A percentile compares a stretch with the other conserved stretches of the same genome.
Conservation (phyloP, 2,888 invertebrate species). For the Lycophotia porphyrea region DNA sequence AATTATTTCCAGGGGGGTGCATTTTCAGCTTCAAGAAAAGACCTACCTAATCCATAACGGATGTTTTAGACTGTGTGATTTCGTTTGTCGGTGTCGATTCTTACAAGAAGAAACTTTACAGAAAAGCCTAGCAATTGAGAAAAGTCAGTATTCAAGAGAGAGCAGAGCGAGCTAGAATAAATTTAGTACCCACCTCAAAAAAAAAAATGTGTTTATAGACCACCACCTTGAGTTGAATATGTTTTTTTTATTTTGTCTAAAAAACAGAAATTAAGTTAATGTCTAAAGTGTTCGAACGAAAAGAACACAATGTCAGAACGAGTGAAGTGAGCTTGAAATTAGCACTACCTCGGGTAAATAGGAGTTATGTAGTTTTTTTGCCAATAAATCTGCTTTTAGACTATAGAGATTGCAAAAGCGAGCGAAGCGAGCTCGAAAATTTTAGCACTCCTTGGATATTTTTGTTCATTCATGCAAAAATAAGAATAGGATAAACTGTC, state of each 20-base stretch:
- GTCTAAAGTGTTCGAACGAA: not conserved
- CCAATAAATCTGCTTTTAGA: too few species aligned
- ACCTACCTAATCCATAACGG: not conserved
- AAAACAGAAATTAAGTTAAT: not conserved
- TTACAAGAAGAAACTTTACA: not conserved
- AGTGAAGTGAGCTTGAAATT: too few species aligned
- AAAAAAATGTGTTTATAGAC: too few species aligned
- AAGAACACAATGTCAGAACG: not conserved
- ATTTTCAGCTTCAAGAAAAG: not conserved
- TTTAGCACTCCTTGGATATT: too few species aligned
- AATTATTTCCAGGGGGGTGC: not conserved
- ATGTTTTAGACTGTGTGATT: too few species aligned
- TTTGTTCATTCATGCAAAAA: not conserved
- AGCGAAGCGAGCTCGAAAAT: too few species aligned
- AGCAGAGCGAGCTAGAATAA: not conserved
- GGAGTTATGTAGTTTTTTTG: too few species aligned
- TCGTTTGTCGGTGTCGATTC: not conserved
- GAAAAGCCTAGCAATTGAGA: not conserved
- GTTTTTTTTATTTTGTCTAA: not conserved
- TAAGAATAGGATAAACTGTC: not conserved
- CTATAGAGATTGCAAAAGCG: too few species aligned
- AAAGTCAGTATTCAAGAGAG: not conserved
- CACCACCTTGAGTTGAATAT: not conserved
- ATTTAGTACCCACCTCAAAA: not conserved
- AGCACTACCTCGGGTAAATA: too few species aligned